phyloP scores from a whole-genome alignment of 2,888 invertebrate genomes.

The Meta bourneti region DNA sequence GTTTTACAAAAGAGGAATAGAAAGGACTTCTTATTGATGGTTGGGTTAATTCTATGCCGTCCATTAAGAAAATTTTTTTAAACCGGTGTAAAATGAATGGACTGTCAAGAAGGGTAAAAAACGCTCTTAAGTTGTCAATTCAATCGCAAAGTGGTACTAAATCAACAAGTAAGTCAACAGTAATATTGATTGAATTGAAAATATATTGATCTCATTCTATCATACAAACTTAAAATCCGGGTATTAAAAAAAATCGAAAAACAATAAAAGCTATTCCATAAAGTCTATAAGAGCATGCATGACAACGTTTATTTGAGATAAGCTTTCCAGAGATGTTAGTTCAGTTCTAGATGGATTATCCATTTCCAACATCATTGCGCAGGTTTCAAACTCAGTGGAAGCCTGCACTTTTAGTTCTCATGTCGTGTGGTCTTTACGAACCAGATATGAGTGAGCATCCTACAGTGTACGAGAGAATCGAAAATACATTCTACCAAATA shows the following conservation, averaged over 20 bases:
- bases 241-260: neutral
- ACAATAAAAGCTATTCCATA: neutral
- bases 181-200: too few species aligned
- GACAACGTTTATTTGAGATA: neutral
- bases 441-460: neutral
- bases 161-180: too few species aligned
- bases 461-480: neutral
- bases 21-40: too few species aligned
- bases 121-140: too few species aligned
- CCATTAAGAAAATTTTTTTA: too few species aligned
- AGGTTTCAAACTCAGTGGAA: neutral
- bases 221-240: too few species aligned
- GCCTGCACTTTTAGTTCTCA: neutral
- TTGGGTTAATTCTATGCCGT: too few species aligned
- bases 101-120: too few species aligned
- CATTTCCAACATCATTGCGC: neutral
- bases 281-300: neutral
- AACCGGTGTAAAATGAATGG: too few species aligned
- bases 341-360: neutral
- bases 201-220: too few species aligned
- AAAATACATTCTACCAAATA: neutral
- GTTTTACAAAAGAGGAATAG: too few species aligned
- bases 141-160: too few species aligned
- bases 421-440: neutral
- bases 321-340: neutral